Conservation (phyloP, 2,888 invertebrate species). For the Cheilosia vulpina region DNA sequence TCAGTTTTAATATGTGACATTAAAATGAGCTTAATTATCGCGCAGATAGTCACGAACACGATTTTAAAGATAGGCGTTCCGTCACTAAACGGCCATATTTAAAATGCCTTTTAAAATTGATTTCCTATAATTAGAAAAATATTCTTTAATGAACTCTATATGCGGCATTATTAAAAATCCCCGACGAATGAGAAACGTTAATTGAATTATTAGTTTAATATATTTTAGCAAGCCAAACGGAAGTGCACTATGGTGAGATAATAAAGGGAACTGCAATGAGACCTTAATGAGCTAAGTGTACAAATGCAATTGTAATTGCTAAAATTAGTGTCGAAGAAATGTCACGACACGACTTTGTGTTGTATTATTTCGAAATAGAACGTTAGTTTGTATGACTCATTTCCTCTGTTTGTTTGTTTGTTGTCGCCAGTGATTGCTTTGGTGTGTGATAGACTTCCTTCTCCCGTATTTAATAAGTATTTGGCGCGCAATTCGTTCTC, state of each 20-base stretch:
- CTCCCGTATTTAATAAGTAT: no score
- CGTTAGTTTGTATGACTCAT: neutral
- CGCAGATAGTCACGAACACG: no score
- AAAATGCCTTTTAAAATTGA: no score
- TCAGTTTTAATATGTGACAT: no score
- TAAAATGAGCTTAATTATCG: no score
- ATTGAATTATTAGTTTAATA: neutral
- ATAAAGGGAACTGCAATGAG: neutral
- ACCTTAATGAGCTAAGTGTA: conserved; percentile 1
- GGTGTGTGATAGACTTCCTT: no score
- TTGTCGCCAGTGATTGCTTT: neutral
- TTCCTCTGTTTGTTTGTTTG: neutral
- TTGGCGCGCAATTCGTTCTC: no score
- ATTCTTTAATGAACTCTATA: no score
- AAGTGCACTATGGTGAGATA: neutral
- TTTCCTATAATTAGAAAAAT: no score
- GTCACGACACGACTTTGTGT: conserved; percentile 5
- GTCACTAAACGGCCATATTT: no score
- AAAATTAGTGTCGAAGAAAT: conserved; percentile 3
- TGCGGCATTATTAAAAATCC: neutral
- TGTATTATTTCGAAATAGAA: neutral
- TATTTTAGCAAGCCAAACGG: conserved; percentile 3
- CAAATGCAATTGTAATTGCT: neutral
- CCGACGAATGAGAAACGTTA: neutral
- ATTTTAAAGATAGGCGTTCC: no score